These are phyloP conservation scores for Zaprionus africanus DNA, from an alignment of 1,140 invertebrate species.

Conservation along the genomic window DNA sequence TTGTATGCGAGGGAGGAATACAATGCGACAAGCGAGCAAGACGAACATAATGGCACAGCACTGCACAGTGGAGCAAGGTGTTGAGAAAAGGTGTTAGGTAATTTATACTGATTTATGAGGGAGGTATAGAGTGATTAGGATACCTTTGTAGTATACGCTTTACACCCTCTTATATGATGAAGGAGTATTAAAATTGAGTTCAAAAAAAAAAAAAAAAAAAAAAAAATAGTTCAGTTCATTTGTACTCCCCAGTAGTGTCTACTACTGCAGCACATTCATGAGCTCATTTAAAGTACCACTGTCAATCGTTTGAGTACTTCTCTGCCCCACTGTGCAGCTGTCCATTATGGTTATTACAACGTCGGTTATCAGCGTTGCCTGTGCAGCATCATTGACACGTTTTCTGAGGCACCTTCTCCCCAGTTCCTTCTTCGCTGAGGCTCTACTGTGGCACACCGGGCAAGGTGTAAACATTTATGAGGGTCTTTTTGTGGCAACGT, in stretches of 20 bases:
- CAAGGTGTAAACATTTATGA: constrained; percentile 81
- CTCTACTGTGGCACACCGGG: constrained; percentile 5
- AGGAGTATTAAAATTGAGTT: too few relatives aligned
- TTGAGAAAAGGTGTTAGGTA: background rate
- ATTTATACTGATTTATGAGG: background rate
- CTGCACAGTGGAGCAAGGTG: constrained; percentile 16
- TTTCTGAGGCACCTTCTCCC: constrained; percentile 39
- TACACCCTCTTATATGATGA: background rate
- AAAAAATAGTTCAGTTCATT: too few relatives aligned
- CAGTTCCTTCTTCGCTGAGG: constrained; percentile 9
- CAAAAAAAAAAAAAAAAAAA: too few relatives aligned
- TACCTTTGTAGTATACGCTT: background rate
- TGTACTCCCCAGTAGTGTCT: too few relatives aligned
- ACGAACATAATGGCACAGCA: constrained; percentile 18
- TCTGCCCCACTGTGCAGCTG: constrained; percentile 61
- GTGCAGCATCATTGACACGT: constrained; percentile 69
- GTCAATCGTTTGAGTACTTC: background rate
- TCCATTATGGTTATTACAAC: constrained; percentile 76
- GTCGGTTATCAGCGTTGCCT: constrained; percentile 60
- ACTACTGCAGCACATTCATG: too few relatives aligned
- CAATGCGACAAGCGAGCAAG: constrained; percentile 16
- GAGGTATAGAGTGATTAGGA: background rate
- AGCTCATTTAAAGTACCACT: background rate
- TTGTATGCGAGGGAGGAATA: constrained; percentile 9
- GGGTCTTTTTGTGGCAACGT: constrained; percentile 47